phyloP scores from a whole-genome alignment of 2,113 vertebrate species.

The Trochalopteron elliotii region DNA sequence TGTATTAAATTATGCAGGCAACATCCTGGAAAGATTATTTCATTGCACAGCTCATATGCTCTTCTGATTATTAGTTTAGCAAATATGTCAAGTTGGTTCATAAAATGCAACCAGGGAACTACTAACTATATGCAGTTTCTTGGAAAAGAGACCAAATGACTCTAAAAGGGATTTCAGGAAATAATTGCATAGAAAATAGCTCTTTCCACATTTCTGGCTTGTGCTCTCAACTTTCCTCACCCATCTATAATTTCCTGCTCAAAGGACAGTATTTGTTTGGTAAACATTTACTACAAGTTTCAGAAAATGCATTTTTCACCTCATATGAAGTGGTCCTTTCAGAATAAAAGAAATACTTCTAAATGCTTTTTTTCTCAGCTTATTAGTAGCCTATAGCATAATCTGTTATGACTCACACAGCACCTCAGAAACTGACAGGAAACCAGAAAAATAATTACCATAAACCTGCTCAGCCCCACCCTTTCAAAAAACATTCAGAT shows the following conservation, averaged over 20 bases:
- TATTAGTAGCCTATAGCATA: background rate
- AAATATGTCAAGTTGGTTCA: background rate
- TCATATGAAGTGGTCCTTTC: background rate
- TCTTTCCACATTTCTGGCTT: background rate
- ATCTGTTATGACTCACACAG: background rate
- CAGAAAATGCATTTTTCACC: background rate
- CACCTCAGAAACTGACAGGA: background rate
- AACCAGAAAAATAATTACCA: background rate
- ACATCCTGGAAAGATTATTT: background rate
- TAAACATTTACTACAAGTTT: background rate
- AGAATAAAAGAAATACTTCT: background rate
- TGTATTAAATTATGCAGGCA: background rate
- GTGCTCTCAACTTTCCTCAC: background rate
- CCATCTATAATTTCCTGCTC: background rate
- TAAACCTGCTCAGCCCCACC: background rate
- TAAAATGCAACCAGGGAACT: background rate
- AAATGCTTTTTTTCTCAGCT: background rate
- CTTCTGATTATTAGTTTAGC: background rate
- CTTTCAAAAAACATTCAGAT: background rate
- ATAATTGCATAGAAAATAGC: background rate
- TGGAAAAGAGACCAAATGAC: background rate
- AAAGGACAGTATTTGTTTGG: background rate
- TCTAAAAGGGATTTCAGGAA: background rate
- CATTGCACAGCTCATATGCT: background rate
- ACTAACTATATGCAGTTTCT: background rate